phyloP scores from a whole-genome alignment of 2,797 vertebrate genomes.

The Lithobates sylvaticus region DNA sequence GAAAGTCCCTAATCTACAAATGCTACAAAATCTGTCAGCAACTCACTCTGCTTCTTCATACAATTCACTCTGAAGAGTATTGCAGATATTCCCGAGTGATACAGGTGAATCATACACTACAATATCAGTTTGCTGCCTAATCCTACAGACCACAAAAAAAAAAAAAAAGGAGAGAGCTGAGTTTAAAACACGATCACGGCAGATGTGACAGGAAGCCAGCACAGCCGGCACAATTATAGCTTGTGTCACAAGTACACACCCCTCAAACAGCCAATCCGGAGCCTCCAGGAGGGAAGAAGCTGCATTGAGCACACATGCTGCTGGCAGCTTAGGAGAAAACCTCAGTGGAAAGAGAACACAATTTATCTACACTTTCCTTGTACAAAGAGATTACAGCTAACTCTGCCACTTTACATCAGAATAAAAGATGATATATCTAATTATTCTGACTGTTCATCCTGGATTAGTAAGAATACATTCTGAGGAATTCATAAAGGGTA shows the following conservation, averaged over 20 bases:
- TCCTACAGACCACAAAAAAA: conserved; percentile 15
- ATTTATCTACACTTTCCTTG: too few species aligned
- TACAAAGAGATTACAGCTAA: too few species aligned
- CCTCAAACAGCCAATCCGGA: conserved; percentile 9
- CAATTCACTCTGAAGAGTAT: background rate
- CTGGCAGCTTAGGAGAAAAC: background rate
- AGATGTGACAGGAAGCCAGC: conserved; percentile 47
- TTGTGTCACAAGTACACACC: conserved; percentile 26
- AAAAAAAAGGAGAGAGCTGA: conserved; percentile 2
- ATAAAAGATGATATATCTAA: too few species aligned
- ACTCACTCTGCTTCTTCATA: background rate
- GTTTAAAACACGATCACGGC: conserved; percentile 18
- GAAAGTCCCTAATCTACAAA: background rate
- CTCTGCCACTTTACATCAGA: too few species aligned
- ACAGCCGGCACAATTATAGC: conserved; percentile 33
- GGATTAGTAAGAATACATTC: too few species aligned
- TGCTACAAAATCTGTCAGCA: background rate
- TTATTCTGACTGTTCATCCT: too few species aligned
- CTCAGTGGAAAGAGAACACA: too few species aligned
- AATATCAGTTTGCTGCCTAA: background rate
- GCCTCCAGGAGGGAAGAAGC: background rate
- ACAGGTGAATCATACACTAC: background rate
- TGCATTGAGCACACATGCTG: background rate
- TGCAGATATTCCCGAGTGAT: conserved; percentile 3
- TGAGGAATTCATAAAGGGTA: too few species aligned